Evolutionary conservation across 1,140 invertebrate species (phyloP).

Genomic region (Drosophila dunni): DNA sequence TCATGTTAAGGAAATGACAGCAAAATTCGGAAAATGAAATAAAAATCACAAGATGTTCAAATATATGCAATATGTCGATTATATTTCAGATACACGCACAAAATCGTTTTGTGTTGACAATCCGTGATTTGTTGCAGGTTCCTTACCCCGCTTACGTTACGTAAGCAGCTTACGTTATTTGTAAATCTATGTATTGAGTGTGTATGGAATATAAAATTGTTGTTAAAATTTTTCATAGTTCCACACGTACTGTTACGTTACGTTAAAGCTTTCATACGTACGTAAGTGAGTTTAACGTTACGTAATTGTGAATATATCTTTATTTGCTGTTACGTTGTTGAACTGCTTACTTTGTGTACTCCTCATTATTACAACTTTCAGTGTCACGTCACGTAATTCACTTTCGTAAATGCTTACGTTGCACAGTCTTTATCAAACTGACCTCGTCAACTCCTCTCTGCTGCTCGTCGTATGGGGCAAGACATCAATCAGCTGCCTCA

Average conservation of each 20-base stretch:
- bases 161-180: conserved; percentile 4
- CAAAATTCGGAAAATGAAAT: background rate
- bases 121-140: background rate
- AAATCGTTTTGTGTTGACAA: background rate
- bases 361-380: background rate
- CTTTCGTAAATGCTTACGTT: conserved; percentile 42
- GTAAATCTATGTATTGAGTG: too few relatives aligned
- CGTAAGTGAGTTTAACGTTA: background rate
- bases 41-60: conserved; percentile 10
- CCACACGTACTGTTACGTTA: too few relatives aligned
- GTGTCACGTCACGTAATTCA: conserved; percentile 21
- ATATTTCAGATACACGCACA: conserved; percentile 3
- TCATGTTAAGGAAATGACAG: conserved; percentile 1
- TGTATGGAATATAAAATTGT: too few relatives aligned
- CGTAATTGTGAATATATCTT: background rate
- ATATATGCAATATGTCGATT: background rate
- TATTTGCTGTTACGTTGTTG: background rate
- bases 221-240: too few relatives aligned
- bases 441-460: background rate
- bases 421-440: conserved; percentile 5
- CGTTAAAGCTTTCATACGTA: too few relatives aligned
- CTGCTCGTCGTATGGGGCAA: background rate
- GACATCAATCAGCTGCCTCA: conserved; percentile 34
- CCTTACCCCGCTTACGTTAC: background rate
- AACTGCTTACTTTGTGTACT: background rate